Evolutionary conservation across 2,888 invertebrate species (phyloP).

Genomic region (Encarsia formosa): DNA sequence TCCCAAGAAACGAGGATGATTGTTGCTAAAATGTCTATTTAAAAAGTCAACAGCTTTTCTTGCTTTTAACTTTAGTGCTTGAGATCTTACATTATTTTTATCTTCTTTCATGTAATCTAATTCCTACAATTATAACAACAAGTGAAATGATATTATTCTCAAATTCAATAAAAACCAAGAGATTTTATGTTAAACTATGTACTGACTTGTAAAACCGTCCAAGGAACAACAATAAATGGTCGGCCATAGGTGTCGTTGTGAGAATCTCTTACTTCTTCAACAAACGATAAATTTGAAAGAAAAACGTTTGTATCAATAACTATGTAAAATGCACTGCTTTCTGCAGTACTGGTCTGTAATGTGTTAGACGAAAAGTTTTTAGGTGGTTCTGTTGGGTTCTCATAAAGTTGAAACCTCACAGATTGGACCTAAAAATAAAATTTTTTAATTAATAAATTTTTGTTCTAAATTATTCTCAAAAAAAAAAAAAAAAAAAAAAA

Average conservation of each 20-base stretch:
- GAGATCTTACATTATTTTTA: constrained; percentile 33
- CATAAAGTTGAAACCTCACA: constrained; percentile 37
- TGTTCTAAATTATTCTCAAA: neutral
- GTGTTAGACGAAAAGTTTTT: too few species aligned
- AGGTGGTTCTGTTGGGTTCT: constrained; percentile 17
- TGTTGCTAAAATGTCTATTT: constrained; percentile 39
- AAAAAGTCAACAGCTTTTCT: constrained; percentile 44
- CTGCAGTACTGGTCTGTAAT: too few species aligned
- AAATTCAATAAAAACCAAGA: neutral
- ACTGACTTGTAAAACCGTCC: constrained; percentile 45
- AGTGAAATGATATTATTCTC: neutral
- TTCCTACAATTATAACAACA: constrained; percentile 36
- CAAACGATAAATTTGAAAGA: constrained; percentile 40
- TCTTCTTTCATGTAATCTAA: constrained; percentile 47
- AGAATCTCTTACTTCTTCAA: constrained; percentile 39
- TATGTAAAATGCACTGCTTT: constrained; percentile 39
- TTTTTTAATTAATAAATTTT: constrained; percentile 8
- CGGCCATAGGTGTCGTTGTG: constrained; percentile 38
- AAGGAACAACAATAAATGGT: constrained; percentile 44
- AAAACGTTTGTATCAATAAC: constrained; percentile 51
- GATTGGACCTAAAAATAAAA: constrained; percentile 36
- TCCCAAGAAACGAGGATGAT: constrained; percentile 45
- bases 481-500: constrained; percentile 2
- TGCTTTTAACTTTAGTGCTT: constrained; percentile 36
- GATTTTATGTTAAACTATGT: constrained; percentile 3